phyloP scores from a whole-genome alignment of 2,888 invertebrate genomes.

The Andrena bucephala region DNA sequence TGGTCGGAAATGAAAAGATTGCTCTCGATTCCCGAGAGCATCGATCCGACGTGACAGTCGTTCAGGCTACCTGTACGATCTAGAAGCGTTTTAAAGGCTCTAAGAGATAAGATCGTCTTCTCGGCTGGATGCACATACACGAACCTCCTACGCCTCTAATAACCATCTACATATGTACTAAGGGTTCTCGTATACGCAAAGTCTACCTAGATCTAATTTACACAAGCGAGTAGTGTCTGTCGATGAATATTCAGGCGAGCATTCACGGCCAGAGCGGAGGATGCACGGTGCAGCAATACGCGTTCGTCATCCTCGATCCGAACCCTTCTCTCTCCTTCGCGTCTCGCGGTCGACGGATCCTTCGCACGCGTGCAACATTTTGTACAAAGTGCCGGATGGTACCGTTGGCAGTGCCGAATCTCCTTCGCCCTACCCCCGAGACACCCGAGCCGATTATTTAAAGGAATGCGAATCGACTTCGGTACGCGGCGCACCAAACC shows the following conservation, averaged over 20 bases:
- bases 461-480: neutral
- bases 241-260: conserved; percentile 55
- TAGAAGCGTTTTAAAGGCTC: conserved; percentile 34
- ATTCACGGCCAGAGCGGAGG: conserved; percentile 47
- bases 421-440: too few relatives aligned
- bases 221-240: conserved; percentile 56
- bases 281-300: conserved; percentile 44
- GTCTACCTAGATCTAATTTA: conserved; percentile 58
- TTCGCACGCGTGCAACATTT: too few relatives aligned
- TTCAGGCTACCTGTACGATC: conserved; percentile 12
- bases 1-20: too few relatives aligned
- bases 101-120: conserved; percentile 15
- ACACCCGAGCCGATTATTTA: too few relatives aligned
- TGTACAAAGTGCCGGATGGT: too few relatives aligned
- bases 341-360: conserved; percentile 10
- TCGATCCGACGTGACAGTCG: too few relatives aligned
- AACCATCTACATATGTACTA: conserved; percentile 40
- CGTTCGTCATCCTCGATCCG: conserved; percentile 27
- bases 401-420: too few relatives aligned
- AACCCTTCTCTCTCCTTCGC: conserved; percentile 1
- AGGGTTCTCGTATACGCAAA: conserved; percentile 29
- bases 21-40: too few relatives aligned
- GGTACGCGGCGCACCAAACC: neutral
- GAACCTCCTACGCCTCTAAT: conserved; percentile 45
- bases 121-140: conserved; percentile 46